Evolutionary conservation across 2,797 vertebrate species (phyloP), one percentile per base, ranked within the genome.

Genomic region (Gila robusta): DNA sequence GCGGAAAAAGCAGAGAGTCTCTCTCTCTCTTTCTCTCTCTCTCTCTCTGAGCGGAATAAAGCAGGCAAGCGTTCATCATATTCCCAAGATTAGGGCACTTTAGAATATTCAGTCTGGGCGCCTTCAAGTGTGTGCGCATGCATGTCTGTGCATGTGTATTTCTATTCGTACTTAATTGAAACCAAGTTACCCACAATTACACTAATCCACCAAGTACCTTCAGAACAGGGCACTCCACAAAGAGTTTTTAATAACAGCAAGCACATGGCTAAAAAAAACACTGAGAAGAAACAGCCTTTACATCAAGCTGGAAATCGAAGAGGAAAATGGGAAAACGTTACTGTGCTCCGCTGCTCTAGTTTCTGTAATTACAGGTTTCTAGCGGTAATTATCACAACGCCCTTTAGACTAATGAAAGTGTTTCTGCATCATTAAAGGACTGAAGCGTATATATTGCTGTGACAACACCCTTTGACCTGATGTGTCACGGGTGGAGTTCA

Each of bases 351-450:
- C 77, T 85, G 70, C 76, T 88, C 62, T 44, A 71, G 54, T 87
- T 69, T 86, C 67, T 74, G 82, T 88, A 80, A 87, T 88, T 84
- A 85, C 49, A 87, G 77, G 83, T 87, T 88, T 79, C 47, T 84
- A 66, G 28, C 26, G 8, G 62, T 59, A 80, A 89, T 84, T 87
- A 85, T 76, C 81, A 49, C 66, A 47, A 86, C 81, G 73, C 69
- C 62, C 80, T 83, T 85, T 85, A 44, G 21, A 77, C 74, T 87
- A 85, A 83, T 85, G 76, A 89, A 86, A 88, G 86, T 28, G 69
- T 79, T 64, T 85, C 72, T 21, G 47, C 35, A 64, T 85, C 72
- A 67, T 76, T 87, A 82, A 74, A 86, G 16, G 77, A 69, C 69
- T 10, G 12, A 81, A 62, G 19, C 10, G 21, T 59, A 74, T 76